These are phyloP conservation scores for Miltochrista miniata DNA, from an alignment of 2,888 invertebrate species.

Conservation along the genomic window DNA sequence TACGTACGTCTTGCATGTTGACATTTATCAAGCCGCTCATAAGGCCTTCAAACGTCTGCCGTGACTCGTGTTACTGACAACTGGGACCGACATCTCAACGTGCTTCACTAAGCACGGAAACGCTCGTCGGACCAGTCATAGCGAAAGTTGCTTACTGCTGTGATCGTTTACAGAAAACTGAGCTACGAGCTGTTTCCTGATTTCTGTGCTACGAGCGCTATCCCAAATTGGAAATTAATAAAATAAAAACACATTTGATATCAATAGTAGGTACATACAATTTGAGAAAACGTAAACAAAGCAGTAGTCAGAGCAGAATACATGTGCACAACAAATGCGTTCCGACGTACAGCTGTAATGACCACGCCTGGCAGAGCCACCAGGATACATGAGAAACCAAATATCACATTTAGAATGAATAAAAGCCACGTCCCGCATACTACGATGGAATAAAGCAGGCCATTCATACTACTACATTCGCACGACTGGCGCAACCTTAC, in stretches of 20 bases:
- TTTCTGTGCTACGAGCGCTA: too few species aligned
- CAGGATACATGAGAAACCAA: constrained; percentile 24
- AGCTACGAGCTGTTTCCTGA: too few species aligned
- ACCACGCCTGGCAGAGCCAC: constrained; percentile 3
- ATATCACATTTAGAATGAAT: constrained; percentile 31
- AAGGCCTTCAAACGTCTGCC: too few species aligned
- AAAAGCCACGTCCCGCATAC: constrained; percentile 31
- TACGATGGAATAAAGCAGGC: constrained; percentile 31
- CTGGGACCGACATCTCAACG: too few species aligned
- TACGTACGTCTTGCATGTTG: too few species aligned
- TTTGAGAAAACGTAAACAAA: not conserved
- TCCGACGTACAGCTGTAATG: constrained; percentile 8
- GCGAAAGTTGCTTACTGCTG: too few species aligned
- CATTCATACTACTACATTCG: constrained; percentile 37
- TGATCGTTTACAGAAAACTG: too few species aligned
- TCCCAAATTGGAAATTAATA: too few species aligned
- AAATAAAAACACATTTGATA: not conserved
- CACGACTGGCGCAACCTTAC: constrained; percentile 28
- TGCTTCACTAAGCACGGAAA: too few species aligned
- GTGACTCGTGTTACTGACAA: too few species aligned
- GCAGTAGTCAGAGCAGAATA: not conserved
- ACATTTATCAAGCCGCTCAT: too few species aligned
- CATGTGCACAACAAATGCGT: constrained; percentile 14
- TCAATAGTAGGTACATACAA: not conserved
- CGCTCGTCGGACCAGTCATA: too few species aligned